Evolutionary conservation across 2,888 invertebrate genomes (phyloP), one percentile per base, ranked within the genome.

Genomic region (Agapostemon virescens): DNA sequence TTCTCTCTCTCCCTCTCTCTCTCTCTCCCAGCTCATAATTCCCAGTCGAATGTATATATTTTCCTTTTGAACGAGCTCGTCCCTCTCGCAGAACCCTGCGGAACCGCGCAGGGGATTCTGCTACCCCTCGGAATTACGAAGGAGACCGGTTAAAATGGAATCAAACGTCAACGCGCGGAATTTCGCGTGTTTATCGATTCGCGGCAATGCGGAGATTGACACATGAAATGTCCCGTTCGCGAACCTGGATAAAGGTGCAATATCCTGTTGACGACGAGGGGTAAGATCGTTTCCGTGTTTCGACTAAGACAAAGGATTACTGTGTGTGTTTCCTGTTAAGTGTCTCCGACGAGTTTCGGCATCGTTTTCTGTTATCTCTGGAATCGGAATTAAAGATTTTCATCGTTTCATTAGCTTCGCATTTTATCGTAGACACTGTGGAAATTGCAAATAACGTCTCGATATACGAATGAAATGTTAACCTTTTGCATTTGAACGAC

Each of bases 131-230:
- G 26, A 55, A 70, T 26, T 3, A 30, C 11, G 23, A 55, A 11
- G 64, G 40, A 45, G 36, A 55, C 26, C 63, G 66, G 36, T n/a
- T 42, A 52, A 67, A 80, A 77, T 73, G 72, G 38, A 81, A 73
- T 81, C 42, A 78, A 81, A 81, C 74, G 49, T 40, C 49, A 69
- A 66, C 49, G 64, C 38, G 30, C 17, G n/a, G 45, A 73, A 80
- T 78, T 49, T 78, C 73, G 42, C 69, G 49, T 80, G 49, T 61
- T 78, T 55, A 45, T 69, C 68, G 80, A 77, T 81, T 70, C 69
- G 49, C 73, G 58, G 64, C 42, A 52, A 79, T 61, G 26, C 73
- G 45, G 40, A 40, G 70, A 78, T 74, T 30, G 78, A 79, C 74
- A 49, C 45, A 6, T 11, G 69, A 52, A 78, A 58, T 63, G 63